Base-by-base conservation (phyloP, 2,888 invertebrate species). In the Sceliomorpha sp. region DNA sequence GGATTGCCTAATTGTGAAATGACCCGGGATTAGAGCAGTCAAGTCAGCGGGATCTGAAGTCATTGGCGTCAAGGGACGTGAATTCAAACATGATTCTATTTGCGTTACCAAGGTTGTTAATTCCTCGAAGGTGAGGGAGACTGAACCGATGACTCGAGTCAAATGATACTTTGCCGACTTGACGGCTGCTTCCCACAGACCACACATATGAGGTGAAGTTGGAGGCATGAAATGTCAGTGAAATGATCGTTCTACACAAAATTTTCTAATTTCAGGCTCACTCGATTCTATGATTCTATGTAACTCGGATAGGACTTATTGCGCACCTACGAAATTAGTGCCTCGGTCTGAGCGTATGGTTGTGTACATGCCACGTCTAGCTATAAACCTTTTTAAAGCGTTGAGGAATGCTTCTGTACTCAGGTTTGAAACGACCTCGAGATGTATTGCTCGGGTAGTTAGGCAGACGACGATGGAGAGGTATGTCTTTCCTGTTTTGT, bases 131-230 rank as follows among this genome's bases (percentile, higher is more conserved):
- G 72, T 79, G 4, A 80, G 39, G 6, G 51, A 50, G 3, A 42
- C 15, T 9, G 68, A 50, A 0, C 77, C 73, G 5, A 75, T 56
- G 4, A 75, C 48, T 9, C 74, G 44, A 27, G 68, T 68, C 7
- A 82, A 39, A 66, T 82, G 77, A 29, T 50, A 42, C 62, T 84
- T 86, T 0, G 76, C 73, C 1, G 73, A 72, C 48, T 82, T 81
- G 7, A 81, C 74, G 1, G 70, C 75, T 4, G 79, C 70, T 45
- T 83, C 81, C 79, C 79, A 80, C 1, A 81, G 50, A 1, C 82
- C 81, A 3, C 80, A 79, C 32, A 77, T 73, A 47, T 79, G 70
- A 1, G 76, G 76, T 7, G 75, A 72, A 24, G 44, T 34, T 3
- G 74, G 56, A 4, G 78, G 74, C 29, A 72, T 76, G 36, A 80